Conservation (phyloP, 2,113 vertebrate species). For the Nansenia antarctica region DNA sequence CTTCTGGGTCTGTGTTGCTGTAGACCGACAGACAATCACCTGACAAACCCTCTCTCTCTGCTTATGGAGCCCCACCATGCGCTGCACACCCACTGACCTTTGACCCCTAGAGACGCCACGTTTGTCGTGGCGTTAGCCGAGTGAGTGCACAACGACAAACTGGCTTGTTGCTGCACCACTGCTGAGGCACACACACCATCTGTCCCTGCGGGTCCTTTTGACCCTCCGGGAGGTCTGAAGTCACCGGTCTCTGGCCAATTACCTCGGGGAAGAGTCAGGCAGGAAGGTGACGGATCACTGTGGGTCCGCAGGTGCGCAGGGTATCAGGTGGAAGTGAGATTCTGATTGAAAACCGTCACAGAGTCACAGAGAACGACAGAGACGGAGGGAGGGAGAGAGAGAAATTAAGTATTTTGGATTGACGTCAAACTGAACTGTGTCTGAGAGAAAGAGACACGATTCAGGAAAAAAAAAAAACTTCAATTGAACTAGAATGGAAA, state of each 20-base stretch:
- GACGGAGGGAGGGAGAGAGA: not conserved
- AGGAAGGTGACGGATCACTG: not conserved
- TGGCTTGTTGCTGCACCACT: not conserved
- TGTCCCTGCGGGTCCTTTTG: conserved; percentile 1
- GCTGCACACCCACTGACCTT: not conserved
- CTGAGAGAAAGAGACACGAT: no score
- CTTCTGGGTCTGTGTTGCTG: not conserved
- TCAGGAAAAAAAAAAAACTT: no score
- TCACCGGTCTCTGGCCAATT: not conserved
- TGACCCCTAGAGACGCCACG: conserved; percentile 1
- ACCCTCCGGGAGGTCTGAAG: not conserved
- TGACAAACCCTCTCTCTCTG: no score
- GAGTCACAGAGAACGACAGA: no score
- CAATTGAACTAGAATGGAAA: no score
- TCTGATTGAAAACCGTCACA: no score
- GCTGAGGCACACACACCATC: conserved; percentile 1
- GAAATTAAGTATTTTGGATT: not conserved
- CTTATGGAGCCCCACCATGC: not conserved
- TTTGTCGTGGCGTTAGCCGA: not conserved
- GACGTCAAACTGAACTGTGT: no score
- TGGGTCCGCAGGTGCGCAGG: not conserved
- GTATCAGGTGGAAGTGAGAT: not conserved
- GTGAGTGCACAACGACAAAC: conserved; percentile 16
- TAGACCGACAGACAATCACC: conserved; percentile 10
- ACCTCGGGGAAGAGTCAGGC: not conserved